Evolutionary conservation across 2,888 invertebrate species (phyloP).

Genomic region (Troides oblongomaculatus): DNA sequence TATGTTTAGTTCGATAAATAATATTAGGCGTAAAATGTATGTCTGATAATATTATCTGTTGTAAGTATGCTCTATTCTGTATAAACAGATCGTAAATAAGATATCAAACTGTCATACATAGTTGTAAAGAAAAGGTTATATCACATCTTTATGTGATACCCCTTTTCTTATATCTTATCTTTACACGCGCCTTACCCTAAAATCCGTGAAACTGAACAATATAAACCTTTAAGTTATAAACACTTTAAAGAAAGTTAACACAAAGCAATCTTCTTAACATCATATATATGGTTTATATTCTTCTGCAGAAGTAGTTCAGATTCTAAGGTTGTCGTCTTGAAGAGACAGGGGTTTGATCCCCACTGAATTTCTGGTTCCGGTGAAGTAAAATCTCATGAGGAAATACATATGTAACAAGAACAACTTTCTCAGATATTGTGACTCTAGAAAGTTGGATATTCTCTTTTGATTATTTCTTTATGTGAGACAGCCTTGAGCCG

Average conservation of each 20-base stretch:
- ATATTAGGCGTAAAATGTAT: background rate
- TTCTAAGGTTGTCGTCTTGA: too few relatives aligned
- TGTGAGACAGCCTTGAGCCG: too few relatives aligned
- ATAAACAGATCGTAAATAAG: slow-evolving; percentile 6
- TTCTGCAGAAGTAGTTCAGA: background rate
- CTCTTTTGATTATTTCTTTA: too few relatives aligned
- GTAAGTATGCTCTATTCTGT: background rate
- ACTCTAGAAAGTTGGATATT: too few relatives aligned
- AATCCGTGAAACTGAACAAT: background rate
- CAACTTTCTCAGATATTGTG: too few relatives aligned
- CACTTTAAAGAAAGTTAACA: background rate
- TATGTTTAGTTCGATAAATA: background rate
- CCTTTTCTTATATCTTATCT: too few relatives aligned
- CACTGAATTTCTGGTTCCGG: too few relatives aligned
- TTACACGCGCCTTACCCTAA: background rate
- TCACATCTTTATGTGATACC: background rate
- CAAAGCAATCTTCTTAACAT: background rate
- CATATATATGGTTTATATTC: background rate
- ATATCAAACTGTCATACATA: background rate
- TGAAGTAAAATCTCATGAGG: too few relatives aligned
- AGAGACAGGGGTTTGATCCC: background rate
- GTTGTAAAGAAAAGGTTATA: background rate
- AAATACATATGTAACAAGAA: too few relatives aligned
- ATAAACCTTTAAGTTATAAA: background rate
- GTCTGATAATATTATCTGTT: background rate